Base-by-base conservation (phyloP, 2,888 invertebrate genomes). In the Drosophila flavopinicola region DNA sequence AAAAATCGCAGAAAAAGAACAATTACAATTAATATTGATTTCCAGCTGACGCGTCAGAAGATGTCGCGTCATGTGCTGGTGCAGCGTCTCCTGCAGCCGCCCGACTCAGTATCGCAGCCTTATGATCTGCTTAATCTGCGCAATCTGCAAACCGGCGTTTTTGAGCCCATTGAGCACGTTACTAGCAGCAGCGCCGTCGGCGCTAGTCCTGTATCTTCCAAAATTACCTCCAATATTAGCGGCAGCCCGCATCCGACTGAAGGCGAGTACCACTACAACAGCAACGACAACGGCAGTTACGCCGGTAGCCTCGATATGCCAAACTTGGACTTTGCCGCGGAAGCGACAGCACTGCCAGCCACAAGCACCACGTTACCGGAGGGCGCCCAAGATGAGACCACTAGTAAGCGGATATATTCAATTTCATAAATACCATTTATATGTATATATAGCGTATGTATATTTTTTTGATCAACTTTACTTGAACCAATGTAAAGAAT, bases 31-130 rank as follows among this genome's bases (percentile, higher is more conserved):
- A 2, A 20, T 20, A 20, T 15, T 2, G 5, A 17, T 7, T 59
- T 61, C 1, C 23, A 91, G 90, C 73, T 89, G 7, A 80, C 88
- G 0, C 89, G 90, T 0, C 89, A 88, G 30, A 89, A 87, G 72
- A 70, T 89, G 57, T 88, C 89, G 4, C 88, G 90, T 0, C 94
- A 94, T 84, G 94, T 96, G 3, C 94, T 96, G 1, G 95, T 96
- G 15, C 96, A 96, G 90, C 92, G 96, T 5, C 93, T 84, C 20
- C 64, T 82, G 0, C 20, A 95, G 84, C 91, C 96, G 37, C 92
- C 95, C 78, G 94, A 52, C 2, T 74, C 78, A 6, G 56, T 45
- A n/a, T 11, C 58, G 5, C 74, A 74, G 39, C 82, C 83, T 0
- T 88, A 87, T 35, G 89, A 90, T 60, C 66, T 89, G 41, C 66